Evolutionary conservation across 1,140 invertebrate species (phyloP).

Genomic region (Lasioglossum baleicum): DNA sequence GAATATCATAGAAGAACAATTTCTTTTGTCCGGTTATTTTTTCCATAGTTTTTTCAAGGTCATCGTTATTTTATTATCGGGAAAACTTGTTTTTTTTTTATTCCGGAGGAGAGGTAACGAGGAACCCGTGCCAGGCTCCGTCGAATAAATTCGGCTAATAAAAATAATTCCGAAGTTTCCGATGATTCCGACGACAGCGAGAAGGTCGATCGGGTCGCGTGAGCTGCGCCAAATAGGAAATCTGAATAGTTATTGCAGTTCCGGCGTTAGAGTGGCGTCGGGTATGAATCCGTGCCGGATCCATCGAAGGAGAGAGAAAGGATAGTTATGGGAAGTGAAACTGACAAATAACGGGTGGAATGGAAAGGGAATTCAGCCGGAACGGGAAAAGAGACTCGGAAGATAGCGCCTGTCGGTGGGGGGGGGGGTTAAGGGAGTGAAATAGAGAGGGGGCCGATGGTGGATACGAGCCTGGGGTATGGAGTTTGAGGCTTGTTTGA

Average conservation of each 20-base stretch:
- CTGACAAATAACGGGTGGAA: slow-evolving; percentile 23
- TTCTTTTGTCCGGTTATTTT: no score
- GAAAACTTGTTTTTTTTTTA: no score
- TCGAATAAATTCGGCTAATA: no score
- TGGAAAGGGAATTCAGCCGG: slow-evolving; percentile 17
- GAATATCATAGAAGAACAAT: no score
- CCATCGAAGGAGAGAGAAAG: slow-evolving; percentile 27
- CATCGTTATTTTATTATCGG: no score
- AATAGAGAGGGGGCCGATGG: slow-evolving; percentile 11
- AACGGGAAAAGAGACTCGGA: slow-evolving; percentile 36
- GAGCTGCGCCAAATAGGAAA: slow-evolving; percentile 35
- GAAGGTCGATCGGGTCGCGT: slow-evolving; percentile 54
- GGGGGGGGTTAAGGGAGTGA: slow-evolving; percentile 16
- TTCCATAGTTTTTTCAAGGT: no score
- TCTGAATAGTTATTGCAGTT: slow-evolving; percentile 67
- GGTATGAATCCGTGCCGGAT: slow-evolving; percentile 21
- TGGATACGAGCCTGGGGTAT: slow-evolving; percentile 52
- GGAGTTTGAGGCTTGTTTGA: slow-evolving; percentile 76
- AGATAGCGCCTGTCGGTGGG: not conserved
- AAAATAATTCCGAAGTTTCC: not conserved
- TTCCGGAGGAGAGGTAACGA: no score
- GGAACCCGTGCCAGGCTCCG: no score
- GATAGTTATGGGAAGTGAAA: slow-evolving; percentile 36
- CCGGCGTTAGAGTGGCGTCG: slow-evolving; percentile 27
- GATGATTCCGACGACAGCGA: slow-evolving; percentile 62